These are phyloP conservation scores for Aphaenogaster floridana DNA, from an alignment of 1,140 invertebrate species.

Conservation along the genomic window DNA sequence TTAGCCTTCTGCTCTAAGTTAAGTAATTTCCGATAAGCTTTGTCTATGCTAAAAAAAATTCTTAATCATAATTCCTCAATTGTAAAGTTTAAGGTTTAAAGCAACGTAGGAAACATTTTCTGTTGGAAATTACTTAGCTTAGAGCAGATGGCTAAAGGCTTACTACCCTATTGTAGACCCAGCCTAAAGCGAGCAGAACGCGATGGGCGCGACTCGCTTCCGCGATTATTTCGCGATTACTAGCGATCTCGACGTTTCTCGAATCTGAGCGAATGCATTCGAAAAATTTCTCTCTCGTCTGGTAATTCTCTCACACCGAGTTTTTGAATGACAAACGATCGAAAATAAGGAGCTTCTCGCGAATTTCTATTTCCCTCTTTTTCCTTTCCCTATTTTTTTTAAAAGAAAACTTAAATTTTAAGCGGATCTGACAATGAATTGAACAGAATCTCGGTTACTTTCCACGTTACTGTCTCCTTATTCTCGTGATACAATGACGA, in stretches of 20 bases:
- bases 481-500: not conserved
- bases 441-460: not conserved
- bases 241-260: not conserved
- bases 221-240: not conserved
- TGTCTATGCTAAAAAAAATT: too few relatives aligned
- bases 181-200: not conserved
- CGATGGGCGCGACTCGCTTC: not conserved
- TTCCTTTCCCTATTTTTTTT: not conserved
- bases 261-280: not conserved
- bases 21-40: too few relatives aligned
- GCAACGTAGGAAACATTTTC: too few relatives aligned
- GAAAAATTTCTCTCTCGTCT: not conserved
- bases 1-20: too few relatives aligned
- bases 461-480: not conserved
- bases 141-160: too few relatives aligned
- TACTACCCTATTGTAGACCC: too few relatives aligned
- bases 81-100: too few relatives aligned
- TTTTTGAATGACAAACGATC: not conserved
- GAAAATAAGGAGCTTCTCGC: not conserved
- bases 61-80: too few relatives aligned
- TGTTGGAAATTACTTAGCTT: too few relatives aligned
- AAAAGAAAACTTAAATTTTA: not conserved
- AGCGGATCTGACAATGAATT: not conserved
- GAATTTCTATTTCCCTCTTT: not conserved
- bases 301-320: not conserved